A percentile compares a stretch with the other conserved stretches of the same genome.
phyloP scores from a whole-genome alignment of 2,888 invertebrate species.

The Notodonta ziczac region DNA sequence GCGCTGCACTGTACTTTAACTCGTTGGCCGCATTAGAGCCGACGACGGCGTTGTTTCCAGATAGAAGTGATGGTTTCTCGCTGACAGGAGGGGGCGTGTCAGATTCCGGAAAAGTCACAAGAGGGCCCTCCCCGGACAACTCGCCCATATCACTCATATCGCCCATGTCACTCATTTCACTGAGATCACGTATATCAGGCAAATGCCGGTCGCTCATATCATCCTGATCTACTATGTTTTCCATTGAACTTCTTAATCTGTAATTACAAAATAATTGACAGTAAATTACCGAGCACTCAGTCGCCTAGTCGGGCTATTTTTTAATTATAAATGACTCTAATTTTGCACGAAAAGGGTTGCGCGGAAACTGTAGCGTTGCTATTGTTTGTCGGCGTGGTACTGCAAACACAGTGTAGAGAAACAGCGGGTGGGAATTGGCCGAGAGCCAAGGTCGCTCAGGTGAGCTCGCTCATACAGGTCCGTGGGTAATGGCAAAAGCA shows the following conservation, averaged over 20 bases:
- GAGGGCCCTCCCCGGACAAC: constrained; percentile 84
- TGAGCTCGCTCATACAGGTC: constrained; percentile 69
- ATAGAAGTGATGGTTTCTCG: constrained; percentile 73
- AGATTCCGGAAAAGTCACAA: constrained; percentile 92
- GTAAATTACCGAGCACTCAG: neutral
- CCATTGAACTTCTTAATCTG: constrained; percentile 89
- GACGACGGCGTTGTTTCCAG: constrained; percentile 71
- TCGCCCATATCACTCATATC: constrained; percentile 81
- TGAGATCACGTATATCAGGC: constrained; percentile 77
- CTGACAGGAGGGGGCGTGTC: constrained; percentile 87
- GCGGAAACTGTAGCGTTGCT: constrained; percentile 68
- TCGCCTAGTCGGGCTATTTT: neutral
- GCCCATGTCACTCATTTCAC: constrained; percentile 78
- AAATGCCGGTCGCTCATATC: constrained; percentile 74
- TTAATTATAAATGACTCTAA: constrained; percentile 15
- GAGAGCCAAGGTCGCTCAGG: constrained; percentile 80
- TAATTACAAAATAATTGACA: constrained; percentile 34
- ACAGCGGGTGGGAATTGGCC: constrained; percentile 76
- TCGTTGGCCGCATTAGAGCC: constrained; percentile 85
- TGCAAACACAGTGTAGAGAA: constrained; percentile 73
- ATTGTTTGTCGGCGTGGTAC: constrained; percentile 80
- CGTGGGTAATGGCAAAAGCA: constrained; percentile 56
- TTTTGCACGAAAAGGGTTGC: constrained; percentile 46
- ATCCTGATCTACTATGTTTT: constrained; percentile 90
- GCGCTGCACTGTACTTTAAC: constrained; percentile 93